phyloP scores from a whole-genome alignment of 2,797 vertebrate species.

The Cephalopachus bancanus region DNA sequence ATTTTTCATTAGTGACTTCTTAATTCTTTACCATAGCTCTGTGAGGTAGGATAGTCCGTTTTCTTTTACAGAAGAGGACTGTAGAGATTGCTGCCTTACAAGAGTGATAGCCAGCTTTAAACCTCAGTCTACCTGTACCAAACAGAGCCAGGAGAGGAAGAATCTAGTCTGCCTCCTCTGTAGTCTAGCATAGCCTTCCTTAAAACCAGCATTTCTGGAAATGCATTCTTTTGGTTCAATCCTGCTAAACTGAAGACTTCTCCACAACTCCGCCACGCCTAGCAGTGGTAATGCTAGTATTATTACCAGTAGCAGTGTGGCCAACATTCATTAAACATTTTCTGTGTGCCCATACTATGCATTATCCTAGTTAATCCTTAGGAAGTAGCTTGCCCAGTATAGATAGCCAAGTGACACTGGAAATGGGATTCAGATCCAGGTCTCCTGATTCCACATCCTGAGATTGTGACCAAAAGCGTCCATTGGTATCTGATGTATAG shows the following conservation, averaged over 20 bases:
- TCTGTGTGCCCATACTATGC: background rate
- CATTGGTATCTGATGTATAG: background rate
- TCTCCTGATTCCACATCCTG: background rate
- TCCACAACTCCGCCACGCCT: background rate
- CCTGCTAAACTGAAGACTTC: background rate
- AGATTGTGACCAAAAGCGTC: conserved; percentile 58
- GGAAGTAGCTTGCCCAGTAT: background rate
- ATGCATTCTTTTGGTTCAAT: background rate
- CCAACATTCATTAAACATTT: background rate
- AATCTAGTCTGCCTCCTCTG: background rate
- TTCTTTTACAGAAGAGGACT: background rate
- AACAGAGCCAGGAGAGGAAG: background rate
- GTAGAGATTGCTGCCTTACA: background rate
- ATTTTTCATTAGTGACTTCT: background rate
- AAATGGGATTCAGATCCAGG: conserved; percentile 39
- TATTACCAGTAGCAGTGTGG: background rate
- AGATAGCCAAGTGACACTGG: background rate
- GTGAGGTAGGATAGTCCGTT: background rate
- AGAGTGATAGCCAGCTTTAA: background rate
- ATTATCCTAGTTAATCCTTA: background rate
- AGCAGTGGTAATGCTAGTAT: too few species aligned
- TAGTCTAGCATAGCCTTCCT: background rate
- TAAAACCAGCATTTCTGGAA: background rate
- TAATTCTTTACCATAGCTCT: background rate
- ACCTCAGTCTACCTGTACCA: too few species aligned